A percentile compares a stretch with the other conserved stretches of the same genome.
These are phyloP conservation scores for Onychomys arenicola DNA, from an alignment of 2,797 vertebrate genomes.

Conservation along the genomic window DNA sequence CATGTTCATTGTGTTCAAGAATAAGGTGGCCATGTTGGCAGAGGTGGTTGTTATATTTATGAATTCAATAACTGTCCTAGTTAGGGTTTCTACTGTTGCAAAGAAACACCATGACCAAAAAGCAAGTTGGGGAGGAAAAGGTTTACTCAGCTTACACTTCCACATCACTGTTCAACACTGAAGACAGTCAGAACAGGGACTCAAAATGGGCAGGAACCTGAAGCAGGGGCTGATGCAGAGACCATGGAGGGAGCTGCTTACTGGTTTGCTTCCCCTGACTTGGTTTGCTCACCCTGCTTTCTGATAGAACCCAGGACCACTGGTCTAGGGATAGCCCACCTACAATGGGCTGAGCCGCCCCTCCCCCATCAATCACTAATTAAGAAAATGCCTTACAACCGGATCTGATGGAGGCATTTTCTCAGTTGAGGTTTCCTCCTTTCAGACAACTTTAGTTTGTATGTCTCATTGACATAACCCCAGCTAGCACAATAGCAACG, in stretches of 20 bases:
- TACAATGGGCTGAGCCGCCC: not conserved
- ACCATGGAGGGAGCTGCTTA: not conserved
- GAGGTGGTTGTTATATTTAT: not conserved
- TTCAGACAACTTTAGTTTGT: not conserved
- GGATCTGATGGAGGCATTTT: not conserved
- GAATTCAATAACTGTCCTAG: not conserved
- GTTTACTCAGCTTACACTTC: not conserved
- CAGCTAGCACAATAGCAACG: not conserved
- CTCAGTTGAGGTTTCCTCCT: not conserved
- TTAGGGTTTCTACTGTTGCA: not conserved
- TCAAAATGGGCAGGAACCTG: not conserved
- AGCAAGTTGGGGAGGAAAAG: not conserved
- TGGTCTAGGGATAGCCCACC: not conserved
- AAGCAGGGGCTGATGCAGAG: not conserved
- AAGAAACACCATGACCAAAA: not conserved
- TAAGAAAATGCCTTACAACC: not conserved
- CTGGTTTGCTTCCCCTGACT: not conserved
- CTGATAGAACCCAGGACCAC: too few species aligned
- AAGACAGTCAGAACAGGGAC: not conserved
- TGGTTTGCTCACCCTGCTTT: not conserved
- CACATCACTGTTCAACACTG: not conserved
- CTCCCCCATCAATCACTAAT: not conserved
- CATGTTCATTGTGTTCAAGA: not conserved
- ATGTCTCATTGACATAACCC: not conserved
- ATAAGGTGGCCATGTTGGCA: not conserved